These are phyloP conservation scores for Pogonomyrmex barbatus DNA, from an alignment of 1,140 invertebrate species.

Conservation along the genomic window DNA sequence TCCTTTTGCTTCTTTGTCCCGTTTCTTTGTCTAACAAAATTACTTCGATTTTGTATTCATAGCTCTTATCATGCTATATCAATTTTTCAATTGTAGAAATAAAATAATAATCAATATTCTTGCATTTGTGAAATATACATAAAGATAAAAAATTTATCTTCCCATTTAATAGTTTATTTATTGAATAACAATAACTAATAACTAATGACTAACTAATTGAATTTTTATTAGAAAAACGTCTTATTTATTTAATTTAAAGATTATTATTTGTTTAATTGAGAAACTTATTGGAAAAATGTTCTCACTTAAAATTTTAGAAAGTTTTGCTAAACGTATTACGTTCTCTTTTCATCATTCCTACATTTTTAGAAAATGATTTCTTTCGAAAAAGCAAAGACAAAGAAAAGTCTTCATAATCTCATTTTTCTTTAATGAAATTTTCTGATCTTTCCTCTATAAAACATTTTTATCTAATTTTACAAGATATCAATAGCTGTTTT, in stretches of 20 bases:
- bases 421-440: constrained; percentile 8
- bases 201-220: not conserved
- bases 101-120: not conserved
- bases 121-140: not conserved
- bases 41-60: not conserved
- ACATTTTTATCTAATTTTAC: constrained; percentile 11
- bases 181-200: not conserved
- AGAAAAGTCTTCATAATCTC: not conserved
- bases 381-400: not conserved
- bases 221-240: not conserved
- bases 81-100: not conserved
- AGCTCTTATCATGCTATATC: not conserved
- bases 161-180: not conserved
- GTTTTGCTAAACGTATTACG: not conserved
- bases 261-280: not conserved
- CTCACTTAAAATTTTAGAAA: not conserved
- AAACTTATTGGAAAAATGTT: not conserved
- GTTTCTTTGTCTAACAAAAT: constrained; percentile 30
- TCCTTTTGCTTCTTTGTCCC: constrained; percentile 50
- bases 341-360: not conserved
- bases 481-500: not conserved
- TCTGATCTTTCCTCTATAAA: not conserved
- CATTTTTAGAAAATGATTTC: not conserved
- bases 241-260: not conserved
- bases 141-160: constrained; percentile 8